phyloP scores from a whole-genome alignment of 2,888 invertebrate species.

The Stenotaenia linearis region DNA sequence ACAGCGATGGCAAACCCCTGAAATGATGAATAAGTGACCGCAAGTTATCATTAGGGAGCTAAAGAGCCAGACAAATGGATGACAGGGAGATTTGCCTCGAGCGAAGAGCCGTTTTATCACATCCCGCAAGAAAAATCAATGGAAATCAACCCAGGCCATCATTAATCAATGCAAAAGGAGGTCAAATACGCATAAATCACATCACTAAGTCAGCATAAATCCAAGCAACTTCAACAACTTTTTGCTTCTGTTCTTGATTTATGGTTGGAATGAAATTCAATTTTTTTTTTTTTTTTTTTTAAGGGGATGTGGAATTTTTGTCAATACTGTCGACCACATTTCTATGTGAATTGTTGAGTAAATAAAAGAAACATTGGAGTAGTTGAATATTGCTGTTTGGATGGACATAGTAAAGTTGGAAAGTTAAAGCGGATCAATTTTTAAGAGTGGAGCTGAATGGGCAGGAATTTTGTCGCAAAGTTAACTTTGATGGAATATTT shows the following conservation, averaged over 20 bases:
- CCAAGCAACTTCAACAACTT: neutral
- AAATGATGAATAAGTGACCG: slow-evolving; percentile 35
- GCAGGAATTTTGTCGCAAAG: too few relatives aligned
- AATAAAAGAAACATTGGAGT: too few relatives aligned
- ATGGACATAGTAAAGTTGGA: too few relatives aligned
- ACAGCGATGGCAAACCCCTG: slow-evolving; percentile 66
- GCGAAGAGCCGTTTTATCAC: neutral
- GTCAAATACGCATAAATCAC: neutral
- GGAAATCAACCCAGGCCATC: neutral
- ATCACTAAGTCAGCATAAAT: neutral
- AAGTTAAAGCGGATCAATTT: too few relatives aligned
- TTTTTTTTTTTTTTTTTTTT: neutral
- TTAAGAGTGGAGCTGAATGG: too few relatives aligned
- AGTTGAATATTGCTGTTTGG: too few relatives aligned
- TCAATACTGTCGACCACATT: too few relatives aligned
- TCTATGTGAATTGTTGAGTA: too few relatives aligned
- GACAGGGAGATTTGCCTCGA: neutral
- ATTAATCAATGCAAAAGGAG: neutral
- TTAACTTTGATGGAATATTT: too few relatives aligned
- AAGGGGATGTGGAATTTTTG: neutral
- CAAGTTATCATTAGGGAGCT: neutral
- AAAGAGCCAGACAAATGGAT: neutral
- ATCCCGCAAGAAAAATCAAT: neutral
- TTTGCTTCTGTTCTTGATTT: neutral
- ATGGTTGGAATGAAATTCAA: neutral